Evolutionary conservation across 2,888 invertebrate species (phyloP), one percentile per base, ranked within the genome.

Genomic region (Drosophila kokeensis): DNA sequence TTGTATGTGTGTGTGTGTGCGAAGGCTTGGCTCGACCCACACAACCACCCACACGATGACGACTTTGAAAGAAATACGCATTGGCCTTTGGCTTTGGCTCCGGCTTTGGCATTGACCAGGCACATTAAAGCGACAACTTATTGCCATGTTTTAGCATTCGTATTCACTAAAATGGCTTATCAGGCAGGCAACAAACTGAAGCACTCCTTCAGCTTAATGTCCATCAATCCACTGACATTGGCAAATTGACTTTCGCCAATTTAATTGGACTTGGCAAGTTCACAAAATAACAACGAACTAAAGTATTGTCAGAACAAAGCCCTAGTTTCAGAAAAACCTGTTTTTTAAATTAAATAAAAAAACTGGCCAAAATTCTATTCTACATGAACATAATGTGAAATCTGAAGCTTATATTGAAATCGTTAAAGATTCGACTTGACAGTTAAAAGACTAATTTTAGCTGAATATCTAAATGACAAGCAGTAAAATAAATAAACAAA

Each of bases 1-100:
- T 34, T 50, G 29, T 27, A 27, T 40, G 57, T n/a, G 38, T 29
- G 55, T n/a, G 40, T 18, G 7, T 24, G 24, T 34, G 58, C 57
- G 53, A 63, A 62, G 59, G 58, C 49, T 73, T 78, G 65, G 61
- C 68, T 36, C 38, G 49, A 38, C 24, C 21, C 68, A 42, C 68
- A 38, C 53, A 34, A 52, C 54, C 82, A 69, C 79, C 50, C 69
- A 72, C 48, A 50, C 40, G 68, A 60, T 72, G 73, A 82, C 77
- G 85, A 89, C 84, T 89, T 84, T 84, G 79, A 87, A 83, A 79
- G 66, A 81, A 89, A 87, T 75, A 81, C 73, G 55, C 69, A 72
- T 63, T 83, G 87, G 81, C 87, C 84, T 83, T 83, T 82, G 69
- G 76, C 58, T 61, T 30, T 40, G 40, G 30, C 76, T 79, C 50